Evolutionary conservation across 2,797 vertebrate genomes (phyloP), one percentile per base, ranked within the genome.

Genomic region (Gambelia wislizenii): DNA sequence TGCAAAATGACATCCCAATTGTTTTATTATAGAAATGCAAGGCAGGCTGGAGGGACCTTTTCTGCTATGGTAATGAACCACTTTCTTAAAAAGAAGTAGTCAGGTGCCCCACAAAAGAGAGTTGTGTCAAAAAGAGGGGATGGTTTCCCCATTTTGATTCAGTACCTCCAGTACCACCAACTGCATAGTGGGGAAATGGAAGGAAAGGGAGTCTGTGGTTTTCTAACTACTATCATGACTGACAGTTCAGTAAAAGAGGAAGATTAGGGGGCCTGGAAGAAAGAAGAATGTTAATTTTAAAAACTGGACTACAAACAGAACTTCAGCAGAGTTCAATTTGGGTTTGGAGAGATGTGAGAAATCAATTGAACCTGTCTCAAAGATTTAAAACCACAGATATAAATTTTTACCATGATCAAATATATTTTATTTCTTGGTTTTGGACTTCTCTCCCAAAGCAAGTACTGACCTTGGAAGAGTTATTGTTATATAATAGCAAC

Each of bases 11-110:
- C 91, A 94, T 76, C 74, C 89, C 86, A 89, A 92, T 94, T 93
- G 92, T 92, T 96, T 94, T 90, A 91, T 93, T 89, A 94, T 94
- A 94, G 94, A 94, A 93, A 93, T 79, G 52, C 85, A 94, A 83
- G 85, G 87, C 44, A n/a, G 82, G 87, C 92, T 82, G 84, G 87
- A 77, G 91, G 93, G 76, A 67, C 8, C 33, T 0, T 2, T 88
- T 91, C 90, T 0, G 2, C 82, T 90, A 91, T 92, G 87, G 87
- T 75, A 92, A 91, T 92, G 90, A 93, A 94, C 94, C 83, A 4
- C 89, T 87, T 83, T 20, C 89, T 87, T 89, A 81, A 82, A 85
- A 20, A 84, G 36, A 84, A 93, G 59, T 85, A 90, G 77, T 81
- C 76, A 87, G 67, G 85, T 20, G 91, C 16, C 78, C 75, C 64